Evolutionary conservation across 2,797 vertebrate genomes (phyloP).

Genomic region (Tadarida brasiliensis): DNA sequence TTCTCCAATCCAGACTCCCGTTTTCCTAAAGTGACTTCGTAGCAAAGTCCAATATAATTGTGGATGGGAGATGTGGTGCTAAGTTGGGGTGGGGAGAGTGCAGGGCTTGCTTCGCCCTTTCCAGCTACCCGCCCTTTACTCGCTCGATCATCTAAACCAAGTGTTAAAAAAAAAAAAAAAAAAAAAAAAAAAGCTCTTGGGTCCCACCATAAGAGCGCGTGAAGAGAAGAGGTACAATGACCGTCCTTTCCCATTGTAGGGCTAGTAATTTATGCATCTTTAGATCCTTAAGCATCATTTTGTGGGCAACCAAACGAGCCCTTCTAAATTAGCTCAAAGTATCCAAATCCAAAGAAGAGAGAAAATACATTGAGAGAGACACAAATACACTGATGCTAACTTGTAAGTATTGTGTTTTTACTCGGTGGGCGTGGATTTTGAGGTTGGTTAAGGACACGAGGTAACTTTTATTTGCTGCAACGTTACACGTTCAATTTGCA

Average conservation of each 20-base stretch:
- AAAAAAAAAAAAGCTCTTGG: slow-evolving; percentile 50
- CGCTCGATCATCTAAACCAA: slow-evolving; percentile 66
- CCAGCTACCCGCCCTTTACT: slow-evolving; percentile 30
- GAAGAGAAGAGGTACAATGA: slow-evolving; percentile 90
- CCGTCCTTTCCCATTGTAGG: slow-evolving; percentile 88
- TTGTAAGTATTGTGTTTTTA: slow-evolving; percentile 81
- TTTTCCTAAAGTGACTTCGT: slow-evolving; percentile 44
- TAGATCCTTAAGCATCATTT: slow-evolving; percentile 90
- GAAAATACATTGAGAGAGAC: slow-evolving; percentile 74
- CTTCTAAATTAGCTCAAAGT: slow-evolving; percentile 90
- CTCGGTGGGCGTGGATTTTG: background rate
- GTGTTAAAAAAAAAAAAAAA: slow-evolving; percentile 66
- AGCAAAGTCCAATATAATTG: background rate
- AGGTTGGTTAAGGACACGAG: background rate
- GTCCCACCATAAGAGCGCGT: slow-evolving; percentile 88
- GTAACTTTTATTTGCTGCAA: slow-evolving; percentile 34
- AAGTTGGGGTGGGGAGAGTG: background rate
- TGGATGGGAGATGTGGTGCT: background rate
- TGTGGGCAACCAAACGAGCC: slow-evolving; percentile 87
- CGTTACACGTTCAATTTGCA: slow-evolving; percentile 48
- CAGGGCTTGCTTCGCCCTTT: background rate
- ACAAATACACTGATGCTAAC: slow-evolving; percentile 64
- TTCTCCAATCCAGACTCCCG: background rate
- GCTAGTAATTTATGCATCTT: slow-evolving; percentile 91
- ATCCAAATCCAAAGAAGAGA: slow-evolving; percentile 85